Evolutionary conservation across 2,113 vertebrate species (phyloP).

Genomic region (Etia nguti): DNA sequence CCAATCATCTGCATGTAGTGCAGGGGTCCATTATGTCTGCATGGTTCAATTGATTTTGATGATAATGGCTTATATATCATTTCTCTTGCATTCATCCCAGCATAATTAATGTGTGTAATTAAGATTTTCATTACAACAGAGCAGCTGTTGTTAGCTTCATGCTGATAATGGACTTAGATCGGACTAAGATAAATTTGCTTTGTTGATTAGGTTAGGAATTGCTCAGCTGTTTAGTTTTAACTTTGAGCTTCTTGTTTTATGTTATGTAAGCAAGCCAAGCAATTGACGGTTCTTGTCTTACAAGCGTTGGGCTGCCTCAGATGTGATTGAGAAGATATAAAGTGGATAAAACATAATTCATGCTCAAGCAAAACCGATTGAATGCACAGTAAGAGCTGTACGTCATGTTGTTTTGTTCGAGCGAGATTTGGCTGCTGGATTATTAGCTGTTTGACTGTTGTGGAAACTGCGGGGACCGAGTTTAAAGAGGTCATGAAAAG

Average conservation of each 20-base stretch:
- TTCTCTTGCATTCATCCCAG: constrained; percentile 61
- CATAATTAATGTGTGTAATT: constrained; percentile 76
- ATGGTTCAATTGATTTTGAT: constrained; percentile 60
- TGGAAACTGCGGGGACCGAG: neutral
- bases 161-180: constrained; percentile 74
- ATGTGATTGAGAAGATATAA: neutral
- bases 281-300: neutral
- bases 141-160: constrained; percentile 72
- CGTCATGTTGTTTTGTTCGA: neutral
- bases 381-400: neutral
- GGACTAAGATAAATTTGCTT: constrained; percentile 68
- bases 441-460: neutral
- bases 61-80: constrained; percentile 63
- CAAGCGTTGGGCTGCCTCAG: neutral
- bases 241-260: constrained; percentile 29
- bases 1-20: constrained; percentile 20
- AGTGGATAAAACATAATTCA: neutral
- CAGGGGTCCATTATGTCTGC: constrained; percentile 45
- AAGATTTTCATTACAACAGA: constrained; percentile 72
- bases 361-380: neutral
- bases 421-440: neutral
- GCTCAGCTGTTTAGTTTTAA: constrained; percentile 54
- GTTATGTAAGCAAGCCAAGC: neutral
- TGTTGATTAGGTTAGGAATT: constrained; percentile 66
- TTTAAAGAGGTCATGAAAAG: neutral